phyloP scores from a whole-genome alignment of 2,888 invertebrate genomes.

The Sarcophaga rosellei region DNA sequence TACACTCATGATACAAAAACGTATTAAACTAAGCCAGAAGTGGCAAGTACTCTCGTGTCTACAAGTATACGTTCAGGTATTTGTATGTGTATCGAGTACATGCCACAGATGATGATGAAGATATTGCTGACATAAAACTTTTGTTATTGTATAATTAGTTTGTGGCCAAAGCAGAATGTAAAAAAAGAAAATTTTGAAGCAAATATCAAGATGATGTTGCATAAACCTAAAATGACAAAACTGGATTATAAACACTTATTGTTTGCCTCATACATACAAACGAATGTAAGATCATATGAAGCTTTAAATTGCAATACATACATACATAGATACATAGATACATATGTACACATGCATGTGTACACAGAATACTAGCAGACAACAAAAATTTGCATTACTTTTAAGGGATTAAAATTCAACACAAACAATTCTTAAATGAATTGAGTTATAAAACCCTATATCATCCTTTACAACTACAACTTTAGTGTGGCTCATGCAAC shows the following conservation, averaged over 20 bases:
- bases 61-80: background rate
- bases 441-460: background rate
- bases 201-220: background rate
- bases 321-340: background rate
- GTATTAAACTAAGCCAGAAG: background rate
- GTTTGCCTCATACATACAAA: slow-evolving; percentile 31
- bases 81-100: no score
- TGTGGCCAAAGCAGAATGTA: slow-evolving; percentile 42
- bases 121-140: slow-evolving; percentile 56
- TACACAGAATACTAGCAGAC: background rate
- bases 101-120: background rate
- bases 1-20: background rate
- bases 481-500: background rate
- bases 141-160: slow-evolving; percentile 67
- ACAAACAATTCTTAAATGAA: background rate
- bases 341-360: background rate
- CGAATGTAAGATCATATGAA: background rate
- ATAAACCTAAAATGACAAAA: slow-evolving; percentile 62
- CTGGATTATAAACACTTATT: slow-evolving; percentile 64
- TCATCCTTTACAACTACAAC: background rate
- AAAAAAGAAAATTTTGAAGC: background rate
- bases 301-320: background rate
- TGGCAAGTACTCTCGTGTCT: background rate
- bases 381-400: background rate
- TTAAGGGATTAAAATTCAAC: background rate